Evolutionary conservation across 2,888 invertebrate species (phyloP), one percentile per base, ranked within the genome.

Genomic region (Sturmia bella): DNA sequence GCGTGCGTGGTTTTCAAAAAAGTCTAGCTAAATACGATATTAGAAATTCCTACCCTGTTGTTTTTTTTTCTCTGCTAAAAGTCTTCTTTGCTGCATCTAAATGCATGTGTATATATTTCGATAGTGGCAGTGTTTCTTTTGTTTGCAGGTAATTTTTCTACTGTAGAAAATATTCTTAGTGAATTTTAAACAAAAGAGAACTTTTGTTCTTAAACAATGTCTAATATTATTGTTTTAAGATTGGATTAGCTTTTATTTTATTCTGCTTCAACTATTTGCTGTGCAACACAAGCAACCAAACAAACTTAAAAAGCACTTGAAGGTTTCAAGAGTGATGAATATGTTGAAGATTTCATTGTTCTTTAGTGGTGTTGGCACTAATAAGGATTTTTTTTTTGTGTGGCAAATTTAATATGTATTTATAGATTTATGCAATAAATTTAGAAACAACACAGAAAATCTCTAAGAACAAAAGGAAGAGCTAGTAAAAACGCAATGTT

Each of bases 191-290:
- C 43, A 73, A 54, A 75, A 50, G 48, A 13, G 50, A 68, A 59
- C 52, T 32, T 52, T 52, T 21, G 41, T 68, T 41, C 19, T 61
- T 7, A 54, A 57, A 54, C 69, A 74, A 32, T 17, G 54, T n/a
- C 61, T 68, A 76, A 76, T 59, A 59, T 19, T 68, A 68, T 76
- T 68, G 57, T 68, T 76, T 1, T 21, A 63, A 45, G 61, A 76
- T 76, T 61, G 37, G 32, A 54, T 63, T 15, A 21, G 57, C 27
- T 74, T 24, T n/a, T 15, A 54, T 13, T 32, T 15, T 48, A 13
- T 32, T 37, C 50, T 2, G 5, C 43, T 43, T 56, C 24, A 17
- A 6, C 19, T 15, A 21, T 66, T 39, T 72, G 66, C 21, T 50
- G 9, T 45, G 69, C 61, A 75, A 32, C 9, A 32, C 63, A 50